Percentiles rank a stretch among this genome's conserved stretches.
These are phyloP conservation scores for Chlorops oryzae DNA, from an alignment of 1,140 invertebrate genomes.

Conservation along the genomic window DNA sequence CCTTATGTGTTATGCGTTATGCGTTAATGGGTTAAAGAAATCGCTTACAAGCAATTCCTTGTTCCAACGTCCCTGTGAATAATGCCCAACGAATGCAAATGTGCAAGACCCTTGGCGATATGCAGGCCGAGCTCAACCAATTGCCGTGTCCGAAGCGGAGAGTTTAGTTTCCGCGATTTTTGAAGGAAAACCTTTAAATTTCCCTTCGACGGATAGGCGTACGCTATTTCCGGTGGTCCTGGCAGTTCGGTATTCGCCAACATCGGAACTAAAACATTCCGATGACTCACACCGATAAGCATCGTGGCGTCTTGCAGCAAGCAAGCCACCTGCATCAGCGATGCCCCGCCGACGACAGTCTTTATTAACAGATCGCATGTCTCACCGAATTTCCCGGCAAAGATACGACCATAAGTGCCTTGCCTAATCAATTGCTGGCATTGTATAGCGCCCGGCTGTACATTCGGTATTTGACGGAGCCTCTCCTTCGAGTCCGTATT, in stretches of 20 bases:
- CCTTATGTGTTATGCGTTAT: constrained; percentile 15
- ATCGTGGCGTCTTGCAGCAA: constrained; percentile 77
- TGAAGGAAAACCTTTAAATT: constrained; percentile 79
- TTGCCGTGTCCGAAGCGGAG: constrained; percentile 67
- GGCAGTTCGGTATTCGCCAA: constrained; percentile 71
- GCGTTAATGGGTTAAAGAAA: too few species aligned
- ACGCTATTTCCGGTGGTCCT: constrained; percentile 69
- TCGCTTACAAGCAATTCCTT: constrained; percentile 80
- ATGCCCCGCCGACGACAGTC: constrained; percentile 75
- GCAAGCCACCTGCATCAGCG: constrained; percentile 70
- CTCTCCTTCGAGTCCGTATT: constrained; percentile 61
- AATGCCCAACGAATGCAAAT: constrained; percentile 80
- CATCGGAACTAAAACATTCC: constrained; percentile 73
- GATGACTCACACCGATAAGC: constrained; percentile 74
- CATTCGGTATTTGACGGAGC: constrained; percentile 56
- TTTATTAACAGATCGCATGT: constrained; percentile 76
- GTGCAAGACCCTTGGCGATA: constrained; percentile 76
- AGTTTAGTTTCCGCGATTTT: constrained; percentile 54
- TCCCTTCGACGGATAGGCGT: constrained; percentile 70
- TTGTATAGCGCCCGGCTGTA: constrained; percentile 58
- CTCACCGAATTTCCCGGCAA: constrained; percentile 63
- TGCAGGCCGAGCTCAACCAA: constrained; percentile 85
- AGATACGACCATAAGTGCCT: constrained; percentile 77
- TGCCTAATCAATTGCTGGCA: constrained; percentile 61
- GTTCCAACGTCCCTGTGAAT: constrained; percentile 86